Base-by-base conservation (phyloP, 2,888 invertebrate species). In the Unio pictorum region DNA sequence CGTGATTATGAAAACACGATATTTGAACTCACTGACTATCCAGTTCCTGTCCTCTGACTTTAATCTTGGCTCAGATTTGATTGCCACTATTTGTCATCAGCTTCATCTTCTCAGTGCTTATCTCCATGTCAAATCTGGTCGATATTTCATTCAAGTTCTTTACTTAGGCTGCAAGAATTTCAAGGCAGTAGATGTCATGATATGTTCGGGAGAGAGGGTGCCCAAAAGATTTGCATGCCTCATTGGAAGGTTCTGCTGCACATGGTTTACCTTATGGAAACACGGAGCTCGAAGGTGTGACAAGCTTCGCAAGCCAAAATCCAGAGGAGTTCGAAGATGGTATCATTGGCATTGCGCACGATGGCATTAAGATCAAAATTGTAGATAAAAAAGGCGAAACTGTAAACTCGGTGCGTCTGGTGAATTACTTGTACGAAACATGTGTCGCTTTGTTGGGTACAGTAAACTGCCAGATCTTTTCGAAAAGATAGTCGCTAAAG, bases 351-450 rank as follows among this genome's bases (percentile, higher is more conserved):
- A 30, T 54, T 58, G 71, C 77, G 6, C 18, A 69, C 3, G 63
- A 64, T 34, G 77, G 77, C 0, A 65, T 67, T 18, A 74, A 77
- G 55, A 60, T 74, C 20, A 77, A 77, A 62, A 64, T 77, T 20
- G 56, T 71, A 5, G 71, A 75, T 45, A 62, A 65, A 1, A 54
- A 18, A 6, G 77, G 73, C 7, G n/a, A 58, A 3, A 67, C 71
- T 1, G 71, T 75, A 5, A 62, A 3, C 6, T 30, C 6, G 74
- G 69, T 15, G 55, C 61, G 18, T 56, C 64, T 4, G 77, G 77
- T 20, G 73, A 77, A 63, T 45, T 77, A 17, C 69, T 69, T 28
- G 20, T 67, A 4, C 65, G 77, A n/a, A 56, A 57, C n/a, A 62
- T 66, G 2, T 71, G 74, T 72, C 60, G 72, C 20, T 74, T 74